phyloP scores from a whole-genome alignment of 2,797 vertebrate species.

The Lithobates pipiens region DNA sequence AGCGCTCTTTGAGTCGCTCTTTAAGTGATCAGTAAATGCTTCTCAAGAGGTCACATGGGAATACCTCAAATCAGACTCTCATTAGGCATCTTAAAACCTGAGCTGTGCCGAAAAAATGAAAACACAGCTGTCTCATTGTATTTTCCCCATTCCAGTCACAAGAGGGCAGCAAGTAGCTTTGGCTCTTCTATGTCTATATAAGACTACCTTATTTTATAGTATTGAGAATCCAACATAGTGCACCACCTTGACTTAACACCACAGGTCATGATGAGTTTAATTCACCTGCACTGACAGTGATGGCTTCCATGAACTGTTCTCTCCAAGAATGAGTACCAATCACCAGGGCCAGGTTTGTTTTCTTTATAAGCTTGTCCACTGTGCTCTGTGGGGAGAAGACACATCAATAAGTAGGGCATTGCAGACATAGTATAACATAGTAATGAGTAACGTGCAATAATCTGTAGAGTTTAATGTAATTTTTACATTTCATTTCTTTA shows the following conservation, averaged over 20 bases:
- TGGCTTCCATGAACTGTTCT: constrained; percentile 90
- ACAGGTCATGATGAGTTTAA: too few species aligned
- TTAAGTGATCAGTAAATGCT: not conserved
- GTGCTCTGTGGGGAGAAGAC: constrained; percentile 77
- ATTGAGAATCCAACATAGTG: not conserved
- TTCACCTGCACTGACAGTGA: constrained; percentile 91
- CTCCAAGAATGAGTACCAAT: constrained; percentile 91
- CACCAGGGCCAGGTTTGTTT: constrained; percentile 88
- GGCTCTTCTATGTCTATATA: not conserved
- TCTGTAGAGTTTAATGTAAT: too few species aligned
- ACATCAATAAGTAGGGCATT: not conserved
- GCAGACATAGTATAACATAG: too few species aligned
- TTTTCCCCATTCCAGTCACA: not conserved
- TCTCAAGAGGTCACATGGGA: not conserved
- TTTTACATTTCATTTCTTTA: too few species aligned
- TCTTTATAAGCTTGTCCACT: constrained; percentile 90
- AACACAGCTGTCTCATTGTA: not conserved
- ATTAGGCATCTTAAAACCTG: not conserved
- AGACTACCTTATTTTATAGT: too few species aligned
- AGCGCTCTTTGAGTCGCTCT: too few species aligned
- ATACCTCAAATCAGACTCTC: not conserved
- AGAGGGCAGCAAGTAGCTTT: constrained; percentile 8
- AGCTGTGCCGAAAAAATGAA: not conserved
- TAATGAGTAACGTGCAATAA: too few species aligned
- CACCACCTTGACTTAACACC: too few species aligned